Conservation (phyloP, 2,113 vertebrate genomes). For the Psammodynastes pulverulentus region DNA sequence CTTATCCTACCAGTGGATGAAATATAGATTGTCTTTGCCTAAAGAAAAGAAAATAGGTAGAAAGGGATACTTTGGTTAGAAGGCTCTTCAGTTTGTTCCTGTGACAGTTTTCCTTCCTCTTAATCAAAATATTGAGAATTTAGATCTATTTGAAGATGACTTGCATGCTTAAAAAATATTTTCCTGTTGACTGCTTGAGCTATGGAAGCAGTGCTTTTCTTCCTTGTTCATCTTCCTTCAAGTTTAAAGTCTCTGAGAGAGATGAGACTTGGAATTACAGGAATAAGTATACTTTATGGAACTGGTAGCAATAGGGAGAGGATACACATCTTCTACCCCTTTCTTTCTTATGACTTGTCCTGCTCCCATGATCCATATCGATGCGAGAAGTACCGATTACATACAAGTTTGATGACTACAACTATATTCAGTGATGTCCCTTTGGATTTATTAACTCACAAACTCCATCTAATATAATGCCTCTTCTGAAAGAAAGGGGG, state of each 20-base stretch:
- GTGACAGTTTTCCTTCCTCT: background rate
- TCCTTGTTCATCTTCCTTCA: background rate
- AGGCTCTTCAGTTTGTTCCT: background rate
- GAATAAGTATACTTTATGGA: background rate
- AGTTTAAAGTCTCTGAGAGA: background rate
- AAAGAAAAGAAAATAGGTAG: background rate
- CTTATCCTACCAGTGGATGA: background rate
- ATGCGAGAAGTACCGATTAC: background rate
- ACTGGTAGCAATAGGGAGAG: background rate
- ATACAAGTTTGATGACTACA: background rate
- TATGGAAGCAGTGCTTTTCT: background rate
- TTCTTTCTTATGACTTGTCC: background rate
- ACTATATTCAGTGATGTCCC: background rate
- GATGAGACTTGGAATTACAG: background rate
- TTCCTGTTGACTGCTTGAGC: background rate
- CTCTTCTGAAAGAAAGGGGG: background rate
- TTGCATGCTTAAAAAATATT: background rate
- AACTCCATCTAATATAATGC: background rate
- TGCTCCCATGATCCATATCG: background rate
- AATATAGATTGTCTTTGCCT: background rate
- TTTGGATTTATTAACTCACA: background rate
- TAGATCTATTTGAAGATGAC: background rate
- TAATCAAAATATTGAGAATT: background rate
- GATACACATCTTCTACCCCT: background rate
- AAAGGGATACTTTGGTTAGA: background rate